Evolutionary conservation across 2,888 invertebrate species (phyloP).

Genomic region (Orthonevra nobilis): DNA sequence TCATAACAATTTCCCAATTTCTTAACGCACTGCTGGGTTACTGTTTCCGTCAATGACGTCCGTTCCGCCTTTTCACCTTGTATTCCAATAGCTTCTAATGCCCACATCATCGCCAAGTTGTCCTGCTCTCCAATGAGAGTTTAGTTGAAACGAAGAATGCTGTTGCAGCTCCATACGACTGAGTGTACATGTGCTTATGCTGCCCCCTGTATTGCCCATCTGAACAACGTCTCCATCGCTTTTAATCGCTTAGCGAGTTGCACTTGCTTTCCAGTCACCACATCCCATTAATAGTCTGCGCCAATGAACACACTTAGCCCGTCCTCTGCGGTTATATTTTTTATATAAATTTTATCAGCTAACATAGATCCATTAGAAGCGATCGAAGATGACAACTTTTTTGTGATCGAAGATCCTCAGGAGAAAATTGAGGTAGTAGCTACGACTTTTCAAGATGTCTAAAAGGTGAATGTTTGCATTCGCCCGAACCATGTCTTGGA

Average conservation of each 20-base stretch:
- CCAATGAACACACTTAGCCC: slow-evolving; percentile 4
- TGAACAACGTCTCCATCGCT: slow-evolving; percentile 8
- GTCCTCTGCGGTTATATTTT: neutral
- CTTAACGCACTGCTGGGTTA: neutral
- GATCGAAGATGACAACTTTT: too few relatives aligned
- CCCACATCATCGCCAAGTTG: slow-evolving; percentile 3
- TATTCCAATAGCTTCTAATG: slow-evolving; percentile 21
- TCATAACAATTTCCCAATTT: neutral
- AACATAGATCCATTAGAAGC: slow-evolving; percentile 4
- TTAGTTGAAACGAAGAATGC: neutral
- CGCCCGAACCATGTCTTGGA: too few relatives aligned
- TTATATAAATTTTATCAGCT: slow-evolving; percentile 5
- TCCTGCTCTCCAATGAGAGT: neutral
- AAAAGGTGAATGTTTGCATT: too few relatives aligned
- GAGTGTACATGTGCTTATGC: neutral
- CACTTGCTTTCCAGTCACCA: neutral
- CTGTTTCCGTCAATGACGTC: neutral
- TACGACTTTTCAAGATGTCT: too few relatives aligned
- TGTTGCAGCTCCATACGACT: too few relatives aligned
- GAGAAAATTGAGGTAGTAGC: too few relatives aligned
- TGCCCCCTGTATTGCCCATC: slow-evolving; percentile 15
- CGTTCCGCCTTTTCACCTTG: slow-evolving; percentile 5
- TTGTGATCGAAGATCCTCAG: too few relatives aligned
- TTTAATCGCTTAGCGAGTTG: neutral
- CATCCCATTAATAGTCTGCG: slow-evolving; percentile 8